Evolutionary conservation across 1,140 invertebrate species (phyloP), one percentile per base, ranked within the genome.

Genomic region (Goniozus legneri): DNA sequence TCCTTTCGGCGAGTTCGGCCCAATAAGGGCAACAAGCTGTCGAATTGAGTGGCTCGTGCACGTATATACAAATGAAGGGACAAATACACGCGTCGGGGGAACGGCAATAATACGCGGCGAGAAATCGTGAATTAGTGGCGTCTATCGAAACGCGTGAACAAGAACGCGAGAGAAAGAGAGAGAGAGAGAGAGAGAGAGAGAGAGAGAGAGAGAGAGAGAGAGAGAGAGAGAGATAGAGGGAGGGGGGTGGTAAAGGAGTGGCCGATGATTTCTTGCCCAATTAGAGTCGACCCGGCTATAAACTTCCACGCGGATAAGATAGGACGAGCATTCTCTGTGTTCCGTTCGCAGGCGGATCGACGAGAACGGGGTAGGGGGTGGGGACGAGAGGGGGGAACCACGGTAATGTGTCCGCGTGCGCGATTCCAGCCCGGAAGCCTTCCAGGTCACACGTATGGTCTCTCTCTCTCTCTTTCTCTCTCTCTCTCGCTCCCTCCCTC

Each of bases 221-320:
- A n/a, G n/a, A n/a, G n/a, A n/a, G n/a, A n/a, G n/a, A n/a, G n/a
- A n/a, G n/a, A n/a, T n/a, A 14, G 32, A 12, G 24, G 52, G 56
- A 54, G 49, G 62, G 54, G 59, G 62, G 63, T n/a, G 60, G 65
- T 69, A 65, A 71, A 71, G 71, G 71, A 73, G 68, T 71, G 69
- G 59, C 68, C 68, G 67, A 71, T 71, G 68, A 71, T 71, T 71
- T 71, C 68, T 72, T 65, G 67, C 70, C 71, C 71, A 74, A 74
- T 74, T 74, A 74, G 70, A 71, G 66, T 69, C 69, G 70, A 71
- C 70, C 63, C 64, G 69, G 67, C 71, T 74, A 74, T 74, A 73
- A 74, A 74, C 69, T 74, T 74, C 65, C 65, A 45, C 63, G 58
- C 59, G 69, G 69, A 73, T 74, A 74, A 74, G 71, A 74, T 74